These are phyloP conservation scores for Pocota personata DNA, from an alignment of 2,888 invertebrate genomes.

Conservation along the genomic window DNA sequence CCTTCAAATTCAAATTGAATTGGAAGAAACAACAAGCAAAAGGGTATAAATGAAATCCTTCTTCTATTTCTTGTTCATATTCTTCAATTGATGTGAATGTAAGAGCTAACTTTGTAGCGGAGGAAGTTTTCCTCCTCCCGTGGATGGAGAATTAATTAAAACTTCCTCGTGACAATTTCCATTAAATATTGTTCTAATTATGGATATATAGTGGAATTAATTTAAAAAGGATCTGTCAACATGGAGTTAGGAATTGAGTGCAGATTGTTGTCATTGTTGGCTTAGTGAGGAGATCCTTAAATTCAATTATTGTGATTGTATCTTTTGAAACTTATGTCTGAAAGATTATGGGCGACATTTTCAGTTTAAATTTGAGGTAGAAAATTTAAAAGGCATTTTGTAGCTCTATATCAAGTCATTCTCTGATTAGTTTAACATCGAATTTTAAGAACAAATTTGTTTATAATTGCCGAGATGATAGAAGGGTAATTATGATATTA, in stretches of 20 bases:
- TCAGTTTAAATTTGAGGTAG: background rate
- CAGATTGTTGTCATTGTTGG: conserved; percentile 3
- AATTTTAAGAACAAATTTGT: too few relatives aligned
- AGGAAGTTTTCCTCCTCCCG: background rate
- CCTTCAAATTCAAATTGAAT: conserved; percentile 36
- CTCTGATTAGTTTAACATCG: too few relatives aligned
- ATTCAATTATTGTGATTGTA: background rate
- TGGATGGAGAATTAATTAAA: conserved; percentile 60
- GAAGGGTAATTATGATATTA: too few relatives aligned
- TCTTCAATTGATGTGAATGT: background rate
- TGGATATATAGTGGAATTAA: conserved; percentile 50
- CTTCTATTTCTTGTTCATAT: background rate
- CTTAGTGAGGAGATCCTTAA: conserved; percentile 10
- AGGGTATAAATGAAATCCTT: conserved; percentile 8
- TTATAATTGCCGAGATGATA: too few relatives aligned
- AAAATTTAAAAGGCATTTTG: background rate
- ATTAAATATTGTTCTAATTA: conserved; percentile 48
- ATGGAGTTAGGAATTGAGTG: conserved; percentile 11
- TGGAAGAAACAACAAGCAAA: conserved; percentile 17
- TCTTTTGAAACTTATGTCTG: background rate
- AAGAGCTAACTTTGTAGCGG: background rate
- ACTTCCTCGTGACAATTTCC: conserved; percentile 60
- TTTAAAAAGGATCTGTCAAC: conserved; percentile 63
- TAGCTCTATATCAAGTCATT: too few relatives aligned
- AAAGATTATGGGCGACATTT: background rate